These are phyloP conservation scores for Caenorhabditis afra DNA, from an alignment of 2,888 invertebrate species.

Conservation along the genomic window DNA sequence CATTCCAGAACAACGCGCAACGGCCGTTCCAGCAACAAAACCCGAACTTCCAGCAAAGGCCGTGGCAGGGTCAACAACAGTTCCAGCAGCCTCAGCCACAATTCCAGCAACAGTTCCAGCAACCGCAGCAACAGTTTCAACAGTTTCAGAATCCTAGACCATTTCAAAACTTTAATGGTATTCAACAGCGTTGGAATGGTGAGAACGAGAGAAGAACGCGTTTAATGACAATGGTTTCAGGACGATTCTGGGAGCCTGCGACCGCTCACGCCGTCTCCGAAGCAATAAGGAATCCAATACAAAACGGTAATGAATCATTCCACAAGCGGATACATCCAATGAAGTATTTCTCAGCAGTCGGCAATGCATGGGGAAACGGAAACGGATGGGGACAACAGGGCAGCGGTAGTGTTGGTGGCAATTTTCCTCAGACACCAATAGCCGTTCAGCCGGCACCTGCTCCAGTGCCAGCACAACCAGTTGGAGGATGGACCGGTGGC, in stretches of 20 bases:
- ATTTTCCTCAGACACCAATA: conserved; percentile 20
- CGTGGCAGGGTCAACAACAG: conserved; percentile 37
- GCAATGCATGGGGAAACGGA: conserved; percentile 41
- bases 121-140: conserved; percentile 33
- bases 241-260: conserved; percentile 48
- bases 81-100: conserved; percentile 25
- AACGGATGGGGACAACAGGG: conserved; percentile 41
- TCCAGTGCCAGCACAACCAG: conserved; percentile 26
- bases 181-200: conserved; percentile 51
- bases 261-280: conserved; percentile 10
- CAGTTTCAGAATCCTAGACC: conserved; percentile 42
- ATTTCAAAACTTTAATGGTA: conserved; percentile 37
- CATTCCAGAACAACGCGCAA: conserved; percentile 36
- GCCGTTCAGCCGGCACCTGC: conserved; percentile 16
- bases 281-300: conserved; percentile 38
- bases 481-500: conserved; percentile 42
- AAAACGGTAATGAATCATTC: conserved; percentile 13
- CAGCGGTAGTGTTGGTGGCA: conserved; percentile 38
- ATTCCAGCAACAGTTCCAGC: conserved; percentile 33
- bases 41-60: conserved; percentile 24
- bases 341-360: conserved; percentile 8
- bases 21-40: conserved; percentile 18
- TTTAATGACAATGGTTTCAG: conserved; percentile 15
- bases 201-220: neutral
- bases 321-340: too few relatives aligned